A percentile compares a stretch with the other conserved stretches of the same genome.
Conservation (phyloP, 2,797 vertebrate species). For the Pseudotriccus pelzelni region DNA sequence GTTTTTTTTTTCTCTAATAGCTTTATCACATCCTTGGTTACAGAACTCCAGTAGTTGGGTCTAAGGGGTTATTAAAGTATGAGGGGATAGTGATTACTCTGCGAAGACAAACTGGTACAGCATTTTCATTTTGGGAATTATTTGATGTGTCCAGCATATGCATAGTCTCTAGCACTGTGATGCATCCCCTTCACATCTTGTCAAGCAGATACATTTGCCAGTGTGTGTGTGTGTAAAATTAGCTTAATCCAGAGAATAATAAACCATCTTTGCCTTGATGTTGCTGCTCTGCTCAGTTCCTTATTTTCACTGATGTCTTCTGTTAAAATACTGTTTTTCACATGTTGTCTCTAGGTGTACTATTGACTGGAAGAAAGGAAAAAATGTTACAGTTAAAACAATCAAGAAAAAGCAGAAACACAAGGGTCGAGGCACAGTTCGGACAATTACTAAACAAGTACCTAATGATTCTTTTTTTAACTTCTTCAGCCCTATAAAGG, state of each 20-base stretch:
- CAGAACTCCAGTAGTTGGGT: not conserved
- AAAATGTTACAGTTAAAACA: slow-evolving; percentile 93
- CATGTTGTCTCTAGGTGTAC: slow-evolving; percentile 79
- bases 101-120: not conserved
- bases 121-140: not conserved
- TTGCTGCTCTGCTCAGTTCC: not conserved
- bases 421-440: slow-evolving; percentile 94
- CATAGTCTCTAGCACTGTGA: not conserved
- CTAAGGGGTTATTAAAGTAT: not conserved
- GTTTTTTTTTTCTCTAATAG: not conserved
- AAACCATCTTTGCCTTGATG: not conserved
- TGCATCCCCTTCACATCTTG: not conserved
- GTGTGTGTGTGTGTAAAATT: not conserved
- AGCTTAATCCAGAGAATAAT: not conserved
- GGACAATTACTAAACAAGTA: slow-evolving; percentile 94
- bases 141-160: not conserved
- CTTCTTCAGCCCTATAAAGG: slow-evolving; percentile 94
- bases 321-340: not conserved
- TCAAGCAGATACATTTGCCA: not conserved
- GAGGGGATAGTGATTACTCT: not conserved
- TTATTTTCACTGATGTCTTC: not conserved
- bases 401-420: slow-evolving; percentile 99
- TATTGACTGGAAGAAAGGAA: slow-evolving; percentile 97
- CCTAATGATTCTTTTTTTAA: slow-evolving; percentile 98
- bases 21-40: not conserved